Base-by-base conservation (phyloP, 2,113 vertebrate species). In the Pluvianellus socialis region DNA sequence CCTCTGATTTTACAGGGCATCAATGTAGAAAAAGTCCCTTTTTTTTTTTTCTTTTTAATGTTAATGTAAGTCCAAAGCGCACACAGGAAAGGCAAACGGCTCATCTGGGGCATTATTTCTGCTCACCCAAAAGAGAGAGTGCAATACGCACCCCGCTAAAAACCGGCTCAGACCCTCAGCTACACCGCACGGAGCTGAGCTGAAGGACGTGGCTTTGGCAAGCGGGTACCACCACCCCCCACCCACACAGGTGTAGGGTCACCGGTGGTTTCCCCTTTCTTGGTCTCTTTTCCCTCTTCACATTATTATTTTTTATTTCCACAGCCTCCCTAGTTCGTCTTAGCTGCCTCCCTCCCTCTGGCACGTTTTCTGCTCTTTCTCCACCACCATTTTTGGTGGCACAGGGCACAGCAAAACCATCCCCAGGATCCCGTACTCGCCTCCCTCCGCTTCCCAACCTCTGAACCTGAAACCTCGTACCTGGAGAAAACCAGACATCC, bases 301-400 rank as follows among this genome's bases (percentile, higher is more conserved):
- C 35, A 7, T 35, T 35, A 35, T 9, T 40, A n/a, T 17, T 58
- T 55, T 66, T 77, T 13, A 50, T 33, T 50, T 63, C 12, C 13
- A 58, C 35, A 23, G 0, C 35, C 42, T 67, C 26, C 19, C 47
- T 12, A 26, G 33, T 7, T 79, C 1, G 0, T 45, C 19, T 13
- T 13, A 44, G 32, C 10, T 52, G 55, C 62, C 63, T 63, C 68
- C 27, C 50, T 18, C 56, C 32, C 24, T 44, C 40, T 30, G 28
- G 17, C 19, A 86, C 33, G 42, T 33, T 32, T 44, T 59, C 56
- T 58, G 32, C 30, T 79, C 58, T n/a, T 66, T 53, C 44, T 58
- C 35, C 30, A 5, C 40, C 27, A 49, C 16, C 20, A 7, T 42
- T 79, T 66, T 20, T 28, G 42, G 61, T 59, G 32, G 44, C 49